Evolutionary conservation across 2,888 invertebrate genomes (phyloP).

Genomic region (Mesopsocus fuscifrons): DNA sequence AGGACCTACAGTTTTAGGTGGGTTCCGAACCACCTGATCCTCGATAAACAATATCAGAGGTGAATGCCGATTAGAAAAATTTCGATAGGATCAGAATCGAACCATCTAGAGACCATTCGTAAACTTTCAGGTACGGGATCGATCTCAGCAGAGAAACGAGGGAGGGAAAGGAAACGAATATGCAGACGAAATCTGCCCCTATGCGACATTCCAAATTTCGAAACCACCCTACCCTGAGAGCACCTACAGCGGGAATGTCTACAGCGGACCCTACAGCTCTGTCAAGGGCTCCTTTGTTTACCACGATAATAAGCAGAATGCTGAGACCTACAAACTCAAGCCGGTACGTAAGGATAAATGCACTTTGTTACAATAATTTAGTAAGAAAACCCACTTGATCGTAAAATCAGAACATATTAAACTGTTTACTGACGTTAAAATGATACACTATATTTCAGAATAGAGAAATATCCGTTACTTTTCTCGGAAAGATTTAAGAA

Average conservation of each 20-base stretch:
- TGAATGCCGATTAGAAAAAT: too few relatives aligned
- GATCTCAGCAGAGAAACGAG: not conserved
- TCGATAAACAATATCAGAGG: constrained; percentile 39
- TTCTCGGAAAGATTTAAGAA: too few relatives aligned
- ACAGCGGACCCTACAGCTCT: constrained; percentile 72
- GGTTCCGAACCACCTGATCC: constrained; percentile 30
- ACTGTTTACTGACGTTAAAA: not conserved
- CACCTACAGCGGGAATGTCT: constrained; percentile 75
- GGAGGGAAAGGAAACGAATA: constrained; percentile 34
- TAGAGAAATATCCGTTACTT: too few relatives aligned
- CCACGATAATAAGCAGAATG: constrained; percentile 58
- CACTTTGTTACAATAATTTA: too few relatives aligned
- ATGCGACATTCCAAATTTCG: constrained; percentile 79
- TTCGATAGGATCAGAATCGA: too few relatives aligned
- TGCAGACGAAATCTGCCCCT: constrained; percentile 84
- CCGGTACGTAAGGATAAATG: constrained; percentile 39
- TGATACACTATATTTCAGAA: too few relatives aligned
- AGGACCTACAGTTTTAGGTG: too few relatives aligned
- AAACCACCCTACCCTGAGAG: constrained; percentile 74
- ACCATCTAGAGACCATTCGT: constrained; percentile 18
- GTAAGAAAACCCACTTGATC: too few relatives aligned
- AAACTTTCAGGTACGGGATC: constrained; percentile 5
- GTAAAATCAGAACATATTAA: not conserved
- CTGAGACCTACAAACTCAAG: constrained; percentile 50
- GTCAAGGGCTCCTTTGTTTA: constrained; percentile 72